Percentiles rank a stretch among this genome's conserved stretches.
Conservation (phyloP, 2,888 invertebrate species). For the Cecidostiba fungosa region DNA sequence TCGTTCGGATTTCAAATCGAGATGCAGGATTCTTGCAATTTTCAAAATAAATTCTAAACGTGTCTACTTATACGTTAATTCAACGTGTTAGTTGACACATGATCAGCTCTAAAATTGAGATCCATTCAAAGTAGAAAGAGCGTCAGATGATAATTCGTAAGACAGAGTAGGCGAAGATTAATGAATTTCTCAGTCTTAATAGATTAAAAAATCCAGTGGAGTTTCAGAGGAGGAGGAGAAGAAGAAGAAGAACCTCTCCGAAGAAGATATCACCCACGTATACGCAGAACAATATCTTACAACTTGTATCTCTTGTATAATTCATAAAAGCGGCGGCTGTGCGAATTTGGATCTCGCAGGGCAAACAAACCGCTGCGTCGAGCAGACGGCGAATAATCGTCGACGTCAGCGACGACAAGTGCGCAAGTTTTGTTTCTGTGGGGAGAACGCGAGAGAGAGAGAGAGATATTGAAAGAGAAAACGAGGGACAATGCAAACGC, state of each 20-base stretch:
- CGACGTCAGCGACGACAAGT: constrained; percentile 49
- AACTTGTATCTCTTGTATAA: constrained; percentile 11
- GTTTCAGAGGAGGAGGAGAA: not conserved
- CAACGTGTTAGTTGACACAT: not conserved
- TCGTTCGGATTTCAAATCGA: not conserved
- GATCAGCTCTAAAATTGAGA: constrained; percentile 5
- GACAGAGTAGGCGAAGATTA: not conserved
- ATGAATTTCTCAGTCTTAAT: not conserved
- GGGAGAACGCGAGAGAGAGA: constrained; percentile 47
- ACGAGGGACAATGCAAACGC: constrained; percentile 18
- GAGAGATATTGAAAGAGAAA: constrained; percentile 19
- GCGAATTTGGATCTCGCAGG: not conserved
- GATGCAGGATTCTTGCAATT: not conserved
- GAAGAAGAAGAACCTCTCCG: not conserved
- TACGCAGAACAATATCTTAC: not conserved
- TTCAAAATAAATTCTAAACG: not conserved
- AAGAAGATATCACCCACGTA: not conserved
- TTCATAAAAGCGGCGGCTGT: not conserved
- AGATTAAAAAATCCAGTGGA: not conserved
- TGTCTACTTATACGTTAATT: not conserved
- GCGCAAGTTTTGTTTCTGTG: constrained; percentile 51
- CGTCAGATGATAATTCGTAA: not conserved
- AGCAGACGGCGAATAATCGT: constrained; percentile 12
- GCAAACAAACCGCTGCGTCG: not conserved
- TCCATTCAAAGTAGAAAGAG: not conserved